phyloP scores from a whole-genome alignment of 2,888 invertebrate species.

The Villa cingulata region DNA sequence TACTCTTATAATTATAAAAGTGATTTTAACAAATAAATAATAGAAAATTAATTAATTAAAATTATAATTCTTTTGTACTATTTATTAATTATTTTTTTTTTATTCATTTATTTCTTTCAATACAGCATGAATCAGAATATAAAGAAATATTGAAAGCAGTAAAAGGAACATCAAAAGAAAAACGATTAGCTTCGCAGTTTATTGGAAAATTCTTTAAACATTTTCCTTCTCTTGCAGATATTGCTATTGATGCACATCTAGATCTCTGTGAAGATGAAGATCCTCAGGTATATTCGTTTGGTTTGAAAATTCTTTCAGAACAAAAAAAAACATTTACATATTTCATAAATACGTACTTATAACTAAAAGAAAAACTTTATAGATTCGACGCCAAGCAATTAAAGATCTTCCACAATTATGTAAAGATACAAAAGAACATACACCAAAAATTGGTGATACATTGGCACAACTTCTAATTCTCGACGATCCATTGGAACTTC shows the following conservation, averaged over 20 bases:
- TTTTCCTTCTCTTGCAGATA: slow-evolving; percentile 74
- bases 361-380: neutral
- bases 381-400: slow-evolving; percentile 91
- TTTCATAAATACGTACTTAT: neutral
- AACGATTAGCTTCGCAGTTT: slow-evolving; percentile 86
- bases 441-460: slow-evolving; percentile 80
- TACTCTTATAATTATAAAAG: no score
- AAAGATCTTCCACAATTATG: slow-evolving; percentile 80
- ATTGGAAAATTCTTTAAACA: slow-evolving; percentile 87
- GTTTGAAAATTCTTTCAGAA: neutral
- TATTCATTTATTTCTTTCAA: slow-evolving; percentile 8
- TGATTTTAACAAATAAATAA: no score
- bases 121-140: slow-evolving; percentile 76
- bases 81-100: slow-evolving; percentile 1
- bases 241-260: slow-evolving; percentile 81
- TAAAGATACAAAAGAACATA: slow-evolving; percentile 69
- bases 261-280: slow-evolving; percentile 95
- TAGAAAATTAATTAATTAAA: no score
- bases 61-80: no score
- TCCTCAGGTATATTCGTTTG: slow-evolving; percentile 49
- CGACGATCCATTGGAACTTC: slow-evolving; percentile 71
- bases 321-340: neutral
- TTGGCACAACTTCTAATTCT: slow-evolving; percentile 80
- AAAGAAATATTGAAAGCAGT: slow-evolving; percentile 75
- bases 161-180: slow-evolving; percentile 79